phyloP scores from a whole-genome alignment of 2,113 vertebrate genomes.

The Cervus canadensis region DNA sequence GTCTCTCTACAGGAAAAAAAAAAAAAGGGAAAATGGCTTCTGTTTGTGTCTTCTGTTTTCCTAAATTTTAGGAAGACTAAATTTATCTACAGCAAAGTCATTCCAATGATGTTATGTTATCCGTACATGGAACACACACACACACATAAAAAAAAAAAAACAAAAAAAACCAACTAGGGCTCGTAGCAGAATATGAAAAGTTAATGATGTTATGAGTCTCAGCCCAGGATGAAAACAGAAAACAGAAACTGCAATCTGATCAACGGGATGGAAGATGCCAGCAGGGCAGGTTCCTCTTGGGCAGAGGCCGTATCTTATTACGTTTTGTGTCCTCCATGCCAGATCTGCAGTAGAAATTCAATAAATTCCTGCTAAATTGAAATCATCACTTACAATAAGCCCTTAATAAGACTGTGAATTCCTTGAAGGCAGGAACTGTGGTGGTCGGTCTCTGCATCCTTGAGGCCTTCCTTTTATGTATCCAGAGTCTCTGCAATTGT shows the following conservation, averaged over 20 bases:
- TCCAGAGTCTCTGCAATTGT: neutral
- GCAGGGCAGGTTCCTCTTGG: slow-evolving; percentile 9
- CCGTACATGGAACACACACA: neutral
- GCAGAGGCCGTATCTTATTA: slow-evolving; percentile 31
- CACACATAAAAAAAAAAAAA: neutral
- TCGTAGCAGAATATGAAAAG: slow-evolving; percentile 33
- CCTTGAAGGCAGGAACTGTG: slow-evolving; percentile 28
- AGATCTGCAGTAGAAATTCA: slow-evolving; percentile 33
- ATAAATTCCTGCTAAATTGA: slow-evolving; percentile 61
- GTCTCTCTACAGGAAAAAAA: neutral
- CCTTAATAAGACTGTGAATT: slow-evolving; percentile 40
- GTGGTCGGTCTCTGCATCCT: neutral
- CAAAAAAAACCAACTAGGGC: neutral
- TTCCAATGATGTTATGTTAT: neutral
- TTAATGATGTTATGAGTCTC: slow-evolving; percentile 16
- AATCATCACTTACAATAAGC: slow-evolving; percentile 61
- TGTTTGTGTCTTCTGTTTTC: neutral
- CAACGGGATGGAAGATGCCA: slow-evolving; percentile 21
- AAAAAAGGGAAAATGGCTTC: neutral
- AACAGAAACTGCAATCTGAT: slow-evolving; percentile 42
- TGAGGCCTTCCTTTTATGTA: neutral
- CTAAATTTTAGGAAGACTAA: neutral
- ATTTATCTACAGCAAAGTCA: neutral
- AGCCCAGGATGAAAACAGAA: slow-evolving; percentile 25
- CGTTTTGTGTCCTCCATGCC: slow-evolving; percentile 17